phyloP scores from a whole-genome alignment of 1,140 invertebrate genomes.

The Dendroctonus valens region DNA sequence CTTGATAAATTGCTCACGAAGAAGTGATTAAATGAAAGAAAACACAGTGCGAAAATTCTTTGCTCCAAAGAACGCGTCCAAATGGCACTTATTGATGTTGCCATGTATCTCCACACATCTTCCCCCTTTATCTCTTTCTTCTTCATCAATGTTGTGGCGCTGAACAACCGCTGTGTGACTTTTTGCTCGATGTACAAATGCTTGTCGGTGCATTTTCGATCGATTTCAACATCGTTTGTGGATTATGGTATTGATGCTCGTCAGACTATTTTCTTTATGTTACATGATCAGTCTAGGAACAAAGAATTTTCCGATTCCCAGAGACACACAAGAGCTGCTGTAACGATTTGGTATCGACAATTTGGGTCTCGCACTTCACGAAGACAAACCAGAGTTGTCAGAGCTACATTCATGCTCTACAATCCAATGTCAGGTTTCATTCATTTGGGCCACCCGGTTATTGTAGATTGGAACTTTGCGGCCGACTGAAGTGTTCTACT shows the following conservation, averaged over 20 bases:
- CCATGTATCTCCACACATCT: conserved; percentile 21
- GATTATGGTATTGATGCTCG: conserved; percentile 24
- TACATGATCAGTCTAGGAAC: conserved; percentile 39
- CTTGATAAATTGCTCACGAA: too few relatives aligned
- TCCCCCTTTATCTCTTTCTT: conserved; percentile 2
- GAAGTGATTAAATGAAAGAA: too few relatives aligned
- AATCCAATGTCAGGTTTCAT: too few relatives aligned
- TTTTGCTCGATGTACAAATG: conserved; percentile 31
- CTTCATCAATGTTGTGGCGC: conserved; percentile 23
- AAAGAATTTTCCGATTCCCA: conserved; percentile 51
- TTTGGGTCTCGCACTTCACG: too few relatives aligned
- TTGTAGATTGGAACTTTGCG: too few relatives aligned
- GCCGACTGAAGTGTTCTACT: too few relatives aligned
- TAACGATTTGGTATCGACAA: conserved; percentile 16
- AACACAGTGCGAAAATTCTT: conserved; percentile 46
- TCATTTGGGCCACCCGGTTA: too few relatives aligned
- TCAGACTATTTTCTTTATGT: not conserved
- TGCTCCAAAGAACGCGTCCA: conserved; percentile 47
- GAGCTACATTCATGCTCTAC: too few relatives aligned
- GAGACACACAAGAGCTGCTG: conserved; percentile 6
- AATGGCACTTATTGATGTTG: conserved; percentile 33
- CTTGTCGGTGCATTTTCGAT: conserved; percentile 24
- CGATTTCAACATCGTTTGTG: conserved; percentile 1
- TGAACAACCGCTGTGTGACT: not conserved
- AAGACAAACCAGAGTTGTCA: too few relatives aligned